These are phyloP conservation scores for Cryptoprocta ferox DNA, from an alignment of 2,797 vertebrate genomes.

Conservation along the genomic window DNA sequence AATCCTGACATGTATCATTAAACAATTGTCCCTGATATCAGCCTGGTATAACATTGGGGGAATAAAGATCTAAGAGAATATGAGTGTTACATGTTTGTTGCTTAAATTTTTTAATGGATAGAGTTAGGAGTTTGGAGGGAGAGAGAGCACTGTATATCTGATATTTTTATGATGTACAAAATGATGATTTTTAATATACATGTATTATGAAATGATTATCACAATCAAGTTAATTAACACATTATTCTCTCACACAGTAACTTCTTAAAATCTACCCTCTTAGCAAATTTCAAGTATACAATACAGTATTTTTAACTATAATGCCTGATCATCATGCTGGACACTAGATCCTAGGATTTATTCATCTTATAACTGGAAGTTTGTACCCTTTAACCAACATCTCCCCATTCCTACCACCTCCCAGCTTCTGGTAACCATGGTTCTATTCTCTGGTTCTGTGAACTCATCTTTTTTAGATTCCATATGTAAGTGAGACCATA, in stretches of 20 bases:
- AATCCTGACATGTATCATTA: not conserved
- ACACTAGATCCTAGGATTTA: not conserved
- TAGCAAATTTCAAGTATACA: not conserved
- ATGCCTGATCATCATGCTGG: not conserved
- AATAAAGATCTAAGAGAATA: constrained; percentile 31
- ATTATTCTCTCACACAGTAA: not conserved
- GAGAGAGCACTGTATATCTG: not conserved
- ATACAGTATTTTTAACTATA: not conserved
- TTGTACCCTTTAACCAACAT: not conserved
- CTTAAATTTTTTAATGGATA: not conserved
- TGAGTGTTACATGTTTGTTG: not conserved
- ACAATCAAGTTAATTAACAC: not conserved
- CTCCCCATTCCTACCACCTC: not conserved
- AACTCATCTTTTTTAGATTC: not conserved
- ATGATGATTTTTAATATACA: not conserved
- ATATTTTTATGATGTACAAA: not conserved
- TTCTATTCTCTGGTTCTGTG: not conserved
- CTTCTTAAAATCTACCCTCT: not conserved
- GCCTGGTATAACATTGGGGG: not conserved
- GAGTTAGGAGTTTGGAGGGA: not conserved
- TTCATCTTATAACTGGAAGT: constrained; percentile 25
- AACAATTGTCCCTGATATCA: not conserved
- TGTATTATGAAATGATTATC: not conserved
- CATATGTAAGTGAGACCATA: not conserved
- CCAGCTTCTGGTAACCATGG: not conserved